These are phyloP conservation scores for Drosophila parthenogenetica DNA, from an alignment of 2,888 invertebrate species.

Conservation along the genomic window DNA sequence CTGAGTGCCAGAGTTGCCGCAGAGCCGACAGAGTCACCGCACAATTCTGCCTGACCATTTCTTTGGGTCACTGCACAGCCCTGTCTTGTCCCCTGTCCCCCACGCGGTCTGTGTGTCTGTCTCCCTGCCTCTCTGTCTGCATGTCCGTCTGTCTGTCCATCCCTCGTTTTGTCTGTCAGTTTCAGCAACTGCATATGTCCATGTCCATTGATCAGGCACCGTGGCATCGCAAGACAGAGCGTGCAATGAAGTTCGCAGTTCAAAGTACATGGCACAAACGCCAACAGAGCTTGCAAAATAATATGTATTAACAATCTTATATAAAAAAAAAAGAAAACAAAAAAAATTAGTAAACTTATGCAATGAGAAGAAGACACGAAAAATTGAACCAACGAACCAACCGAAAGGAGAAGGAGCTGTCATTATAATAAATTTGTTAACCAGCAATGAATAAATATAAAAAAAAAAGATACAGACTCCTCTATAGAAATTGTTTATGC, in stretches of 20 bases:
- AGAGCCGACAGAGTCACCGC: conserved; percentile 18
- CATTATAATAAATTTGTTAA: conserved; percentile 77
- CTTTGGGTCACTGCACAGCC: conserved; percentile 80
- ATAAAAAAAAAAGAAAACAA: conserved; percentile 63
- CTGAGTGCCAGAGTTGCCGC: conserved; percentile 61
- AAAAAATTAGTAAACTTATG: conserved; percentile 77
- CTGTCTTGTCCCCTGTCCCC: conserved; percentile 11
- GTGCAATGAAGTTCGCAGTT: conserved; percentile 77
- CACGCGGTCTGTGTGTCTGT: conserved; percentile 12
- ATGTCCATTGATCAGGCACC: conserved; percentile 72
- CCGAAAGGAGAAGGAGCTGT: conserved; percentile 13
- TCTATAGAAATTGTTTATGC: conserved; percentile 35
- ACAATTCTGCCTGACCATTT: conserved; percentile 66
- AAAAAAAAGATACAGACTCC: conserved; percentile 3
- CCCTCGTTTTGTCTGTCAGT: conserved; percentile 53
- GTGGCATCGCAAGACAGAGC: conserved; percentile 44
- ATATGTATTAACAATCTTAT: conserved; percentile 84
- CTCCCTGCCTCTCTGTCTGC: neutral
- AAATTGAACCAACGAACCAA: conserved; percentile 24
- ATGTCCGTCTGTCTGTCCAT: conserved; percentile 8
- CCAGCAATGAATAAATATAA: conserved; percentile 40
- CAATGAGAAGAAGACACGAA: conserved; percentile 77
- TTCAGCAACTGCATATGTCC: conserved; percentile 73
- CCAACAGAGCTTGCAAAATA: conserved; percentile 72
- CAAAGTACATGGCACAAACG: conserved; percentile 66